These are phyloP conservation scores for Netelia melanura DNA, from an alignment of 2,888 invertebrate species.

Conservation along the genomic window DNA sequence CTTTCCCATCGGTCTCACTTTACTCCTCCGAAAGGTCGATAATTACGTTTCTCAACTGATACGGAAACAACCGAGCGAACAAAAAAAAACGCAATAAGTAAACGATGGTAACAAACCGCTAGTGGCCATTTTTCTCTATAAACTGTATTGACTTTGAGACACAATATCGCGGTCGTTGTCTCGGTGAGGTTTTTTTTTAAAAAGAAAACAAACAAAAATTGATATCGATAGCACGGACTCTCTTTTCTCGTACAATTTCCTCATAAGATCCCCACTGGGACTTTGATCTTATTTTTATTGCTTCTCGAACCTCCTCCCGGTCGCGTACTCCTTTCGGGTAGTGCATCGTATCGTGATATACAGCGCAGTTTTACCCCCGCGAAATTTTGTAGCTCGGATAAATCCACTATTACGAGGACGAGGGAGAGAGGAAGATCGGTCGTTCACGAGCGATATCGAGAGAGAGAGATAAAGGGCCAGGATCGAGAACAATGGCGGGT, in stretches of 20 bases:
- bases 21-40: constrained; percentile 16
- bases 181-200: constrained; percentile 14
- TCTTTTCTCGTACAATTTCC: constrained; percentile 66
- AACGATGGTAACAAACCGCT: constrained; percentile 28
- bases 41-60: constrained; percentile 42
- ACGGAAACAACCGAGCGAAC: constrained; percentile 20
- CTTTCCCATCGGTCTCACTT: constrained; percentile 1
- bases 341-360: background rate
- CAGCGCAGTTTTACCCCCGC: background rate
- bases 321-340: background rate
- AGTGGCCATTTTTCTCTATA: constrained; percentile 29
- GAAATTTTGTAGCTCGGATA: constrained; percentile 3
- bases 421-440: background rate
- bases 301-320: constrained; percentile 65
- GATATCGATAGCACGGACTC: constrained; percentile 58
- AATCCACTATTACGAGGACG: background rate
- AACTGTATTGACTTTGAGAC: constrained; percentile 29
- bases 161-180: constrained; percentile 38
- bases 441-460: background rate
- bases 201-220: constrained; percentile 48
- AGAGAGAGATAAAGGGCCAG: background rate
- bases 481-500: background rate
- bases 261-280: constrained; percentile 67
- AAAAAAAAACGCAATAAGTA: constrained; percentile 22
- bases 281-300: constrained; percentile 74